Conservation (phyloP, 1,140 invertebrate genomes). For the Drosophila malerkotliana region DNA sequence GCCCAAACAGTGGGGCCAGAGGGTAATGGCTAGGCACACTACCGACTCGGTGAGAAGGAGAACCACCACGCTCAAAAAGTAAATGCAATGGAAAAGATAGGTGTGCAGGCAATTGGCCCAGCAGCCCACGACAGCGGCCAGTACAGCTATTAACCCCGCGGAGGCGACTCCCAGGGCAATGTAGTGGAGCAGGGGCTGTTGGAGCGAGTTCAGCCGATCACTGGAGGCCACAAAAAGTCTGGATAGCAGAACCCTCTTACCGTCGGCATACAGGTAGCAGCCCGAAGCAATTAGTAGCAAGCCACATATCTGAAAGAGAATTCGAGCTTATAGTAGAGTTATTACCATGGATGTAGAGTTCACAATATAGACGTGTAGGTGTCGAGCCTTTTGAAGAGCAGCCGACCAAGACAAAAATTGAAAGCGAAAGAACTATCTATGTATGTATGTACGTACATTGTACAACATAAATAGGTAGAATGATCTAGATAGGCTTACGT, state of each 20-base stretch:
- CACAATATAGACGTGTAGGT: background rate
- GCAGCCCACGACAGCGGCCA: slow-evolving; percentile 89
- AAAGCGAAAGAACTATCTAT: background rate
- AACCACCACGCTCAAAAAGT: slow-evolving; percentile 89
- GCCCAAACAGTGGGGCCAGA: slow-evolving; percentile 91
- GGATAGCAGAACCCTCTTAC: slow-evolving; percentile 88
- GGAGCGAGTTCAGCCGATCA: slow-evolving; percentile 84
- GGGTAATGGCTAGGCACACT: slow-evolving; percentile 89
- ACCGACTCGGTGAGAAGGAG: slow-evolving; percentile 89
- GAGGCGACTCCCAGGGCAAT: slow-evolving; percentile 87
- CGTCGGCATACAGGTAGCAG: slow-evolving; percentile 88
- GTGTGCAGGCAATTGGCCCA: slow-evolving; percentile 91
- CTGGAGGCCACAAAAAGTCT: slow-evolving; percentile 87
- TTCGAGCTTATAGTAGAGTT: background rate
- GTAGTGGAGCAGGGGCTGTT: slow-evolving; percentile 90
- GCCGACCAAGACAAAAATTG: slow-evolving; percentile 42
- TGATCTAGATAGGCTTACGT: background rate
- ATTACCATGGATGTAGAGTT: background rate
- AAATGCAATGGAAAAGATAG: slow-evolving; percentile 89
- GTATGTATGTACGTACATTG: background rate
- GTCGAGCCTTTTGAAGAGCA: slow-evolving; percentile 37
- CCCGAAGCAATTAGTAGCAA: slow-evolving; percentile 88
- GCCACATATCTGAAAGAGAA: slow-evolving; percentile 87
- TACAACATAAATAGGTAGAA: background rate
- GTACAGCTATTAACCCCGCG: slow-evolving; percentile 87